Conservation (phyloP, 30 jellyfish, hydroid and myxozoan species). For the Aurelia aurita complex sp. Pacific region DNA sequence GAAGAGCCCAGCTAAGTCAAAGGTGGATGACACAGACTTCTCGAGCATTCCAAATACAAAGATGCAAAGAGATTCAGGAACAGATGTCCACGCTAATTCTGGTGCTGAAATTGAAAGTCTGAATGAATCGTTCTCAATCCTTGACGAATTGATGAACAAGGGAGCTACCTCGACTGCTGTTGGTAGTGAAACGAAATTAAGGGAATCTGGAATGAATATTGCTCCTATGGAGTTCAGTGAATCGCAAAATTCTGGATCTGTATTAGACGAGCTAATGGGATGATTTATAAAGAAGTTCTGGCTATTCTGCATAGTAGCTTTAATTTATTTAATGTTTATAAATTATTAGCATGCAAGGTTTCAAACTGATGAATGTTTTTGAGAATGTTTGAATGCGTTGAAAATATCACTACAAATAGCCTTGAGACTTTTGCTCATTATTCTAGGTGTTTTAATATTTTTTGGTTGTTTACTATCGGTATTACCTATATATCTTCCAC, state of each 20-base stretch:
- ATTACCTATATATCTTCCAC: too few species aligned
- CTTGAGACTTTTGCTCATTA: too few species aligned
- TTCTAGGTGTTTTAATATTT: too few species aligned
- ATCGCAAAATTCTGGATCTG: constrained; percentile 26
- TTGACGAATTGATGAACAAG: constrained; percentile 50
- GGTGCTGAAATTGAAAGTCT: constrained; percentile 1
- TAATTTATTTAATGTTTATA: too few species aligned
- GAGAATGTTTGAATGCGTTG: too few species aligned
- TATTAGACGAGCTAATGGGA: constrained; percentile 34
- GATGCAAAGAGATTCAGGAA: neutral
- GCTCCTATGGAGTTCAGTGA: neutral
- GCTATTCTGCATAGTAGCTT: too few species aligned
- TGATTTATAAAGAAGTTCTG: neutral
- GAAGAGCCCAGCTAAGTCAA: neutral
- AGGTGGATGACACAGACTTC: neutral
- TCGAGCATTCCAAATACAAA: neutral
- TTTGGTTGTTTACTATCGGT: too few species aligned
- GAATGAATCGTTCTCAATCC: constrained; percentile 24
- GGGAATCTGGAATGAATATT: neutral
- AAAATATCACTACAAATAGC: too few species aligned
- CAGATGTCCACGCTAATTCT: neutral
- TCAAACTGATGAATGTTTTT: too few species aligned
- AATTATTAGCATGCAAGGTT: too few species aligned
- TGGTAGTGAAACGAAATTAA: neutral
- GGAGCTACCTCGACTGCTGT: too few species aligned